Evolutionary conservation across 2,888 invertebrate species (phyloP), one percentile per base, ranked within the genome.

Genomic region (Himalopsyche tibetana): DNA sequence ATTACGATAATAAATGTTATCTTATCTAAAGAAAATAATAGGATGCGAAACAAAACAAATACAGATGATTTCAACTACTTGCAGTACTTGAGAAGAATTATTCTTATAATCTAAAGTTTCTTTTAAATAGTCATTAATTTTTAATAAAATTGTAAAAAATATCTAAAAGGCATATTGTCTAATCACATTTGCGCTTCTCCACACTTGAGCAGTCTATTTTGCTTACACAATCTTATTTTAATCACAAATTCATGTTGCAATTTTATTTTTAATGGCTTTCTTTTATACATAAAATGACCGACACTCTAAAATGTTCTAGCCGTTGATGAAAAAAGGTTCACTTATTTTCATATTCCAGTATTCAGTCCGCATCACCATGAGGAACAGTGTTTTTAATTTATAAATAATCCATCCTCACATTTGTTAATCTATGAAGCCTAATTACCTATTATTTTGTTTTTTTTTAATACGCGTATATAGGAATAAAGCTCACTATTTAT

Each of bases 181-280:
- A 84, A 84, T 85, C 85, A 85, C 85, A 85, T 85, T 82, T 85
- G 85, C 85, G 85, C 85, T 85, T 85, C 63, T 83, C 45, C n/a
- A 69, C 82, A 83, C 19, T 69, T 40, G 83, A 42, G 40, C 85
- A 82, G 82, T 82, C 74, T 63, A 36, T 74, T 74, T 74, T 74
- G 45, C 28, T 36, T 74, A 38, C 74, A 74, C 74, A 28, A 74
- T 36, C 36, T 74, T 74, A 74, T 74, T 74, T 63, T 74, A 74
- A 74, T 74, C 74, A 74, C 74, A 36, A 74, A 38, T 36, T 74
- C 74, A 15, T 74, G 74, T 74, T 38, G 74, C 74, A 63, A 74
- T 74, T 74, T 36, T 74, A 15, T 51, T 12, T 74, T 36, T 38
- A 38, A 74, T 74, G 74, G 74, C 74, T 74, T 15, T 74, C 74